Percentiles rank a stretch among this genome's conserved stretches.
Evolutionary conservation across 2,888 invertebrate species (phyloP).

Genomic region (Tenthredo mesomela): DNA sequence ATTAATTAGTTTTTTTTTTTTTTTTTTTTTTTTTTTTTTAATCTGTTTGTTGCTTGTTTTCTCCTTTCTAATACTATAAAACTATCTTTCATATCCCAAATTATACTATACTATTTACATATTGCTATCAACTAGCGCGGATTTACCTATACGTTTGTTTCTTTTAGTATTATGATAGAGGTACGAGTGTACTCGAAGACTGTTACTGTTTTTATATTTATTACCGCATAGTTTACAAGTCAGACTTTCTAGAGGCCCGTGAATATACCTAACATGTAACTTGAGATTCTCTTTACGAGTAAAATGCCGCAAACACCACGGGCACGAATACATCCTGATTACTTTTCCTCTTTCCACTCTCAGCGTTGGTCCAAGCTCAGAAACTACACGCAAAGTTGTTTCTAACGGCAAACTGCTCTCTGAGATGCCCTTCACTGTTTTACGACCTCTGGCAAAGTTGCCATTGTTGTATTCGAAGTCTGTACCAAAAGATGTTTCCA

Average conservation of each 20-base stretch:
- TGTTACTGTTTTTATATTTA: slow-evolving; percentile 76
- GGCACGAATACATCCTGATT: slow-evolving; percentile 75
- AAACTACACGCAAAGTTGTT: slow-evolving; percentile 73
- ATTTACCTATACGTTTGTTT: slow-evolving; percentile 67
- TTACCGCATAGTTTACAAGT: slow-evolving; percentile 87
- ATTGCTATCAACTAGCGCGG: slow-evolving; percentile 60
- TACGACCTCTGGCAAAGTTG: slow-evolving; percentile 63
- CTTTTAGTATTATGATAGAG: slow-evolving; percentile 75
- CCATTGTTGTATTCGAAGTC: slow-evolving; percentile 59
- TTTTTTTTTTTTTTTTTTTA: background rate
- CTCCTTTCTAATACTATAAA: slow-evolving; percentile 19
- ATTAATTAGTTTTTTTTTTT: slow-evolving; percentile 48
- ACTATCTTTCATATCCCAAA: slow-evolving; percentile 21
- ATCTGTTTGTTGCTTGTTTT: background rate
- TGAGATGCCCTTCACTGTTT: slow-evolving; percentile 73
- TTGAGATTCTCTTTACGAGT: slow-evolving; percentile 82
- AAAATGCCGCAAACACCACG: slow-evolving; percentile 75
- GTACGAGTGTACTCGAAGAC: slow-evolving; percentile 76
- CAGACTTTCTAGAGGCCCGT: slow-evolving; percentile 84
- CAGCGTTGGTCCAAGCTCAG: slow-evolving; percentile 74
- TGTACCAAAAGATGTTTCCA: slow-evolving; percentile 54
- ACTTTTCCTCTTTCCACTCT: slow-evolving; percentile 75
- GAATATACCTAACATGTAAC: slow-evolving; percentile 86
- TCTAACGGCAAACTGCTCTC: slow-evolving; percentile 72
- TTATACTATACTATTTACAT: slow-evolving; percentile 51